Percentiles rank a stretch among this genome's conserved stretches.
Conservation (phyloP, 2,888 invertebrate species). For the Acronicta aceris region DNA sequence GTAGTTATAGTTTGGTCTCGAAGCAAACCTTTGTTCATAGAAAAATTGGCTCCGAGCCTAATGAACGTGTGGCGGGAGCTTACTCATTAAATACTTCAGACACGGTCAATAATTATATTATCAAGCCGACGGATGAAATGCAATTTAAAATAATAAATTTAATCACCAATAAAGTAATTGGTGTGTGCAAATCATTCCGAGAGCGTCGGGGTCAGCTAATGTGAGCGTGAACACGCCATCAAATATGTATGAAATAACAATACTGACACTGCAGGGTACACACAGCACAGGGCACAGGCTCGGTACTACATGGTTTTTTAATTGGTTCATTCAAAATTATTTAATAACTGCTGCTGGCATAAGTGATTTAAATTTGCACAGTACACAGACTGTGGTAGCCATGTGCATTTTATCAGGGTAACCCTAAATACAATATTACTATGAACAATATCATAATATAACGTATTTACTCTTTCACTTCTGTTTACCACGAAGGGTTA, state of each 20-base stretch:
- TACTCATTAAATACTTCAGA: slow-evolving; percentile 10
- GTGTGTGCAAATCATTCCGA: neutral
- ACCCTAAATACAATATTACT: too few relatives aligned
- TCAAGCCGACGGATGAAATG: neutral
- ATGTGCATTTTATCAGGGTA: too few relatives aligned
- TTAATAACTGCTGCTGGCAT: too few relatives aligned
- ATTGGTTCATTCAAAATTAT: too few relatives aligned
- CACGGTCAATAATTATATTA: too few relatives aligned
- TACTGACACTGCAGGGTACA: neutral
- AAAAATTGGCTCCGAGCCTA: slow-evolving; percentile 8
- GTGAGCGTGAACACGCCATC: slow-evolving; percentile 3
- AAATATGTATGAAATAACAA: neutral
- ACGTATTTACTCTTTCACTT: too few relatives aligned
- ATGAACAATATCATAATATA: too few relatives aligned
- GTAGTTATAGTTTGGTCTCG: too few relatives aligned
- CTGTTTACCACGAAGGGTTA: too few relatives aligned
- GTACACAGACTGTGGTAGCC: too few relatives aligned
- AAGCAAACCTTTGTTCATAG: slow-evolving; percentile 11
- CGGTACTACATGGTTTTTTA: too few relatives aligned
- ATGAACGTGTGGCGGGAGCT: slow-evolving; percentile 10
- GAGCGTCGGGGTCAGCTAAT: slow-evolving; percentile 5
- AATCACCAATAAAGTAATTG: slow-evolving; percentile 3
- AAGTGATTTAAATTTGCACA: too few relatives aligned
- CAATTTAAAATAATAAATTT: slow-evolving; percentile 19
- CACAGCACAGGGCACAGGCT: neutral